Conservation (phyloP, 2,113 vertebrate genomes). For the Poeciliopsis turrubarensis region DNA sequence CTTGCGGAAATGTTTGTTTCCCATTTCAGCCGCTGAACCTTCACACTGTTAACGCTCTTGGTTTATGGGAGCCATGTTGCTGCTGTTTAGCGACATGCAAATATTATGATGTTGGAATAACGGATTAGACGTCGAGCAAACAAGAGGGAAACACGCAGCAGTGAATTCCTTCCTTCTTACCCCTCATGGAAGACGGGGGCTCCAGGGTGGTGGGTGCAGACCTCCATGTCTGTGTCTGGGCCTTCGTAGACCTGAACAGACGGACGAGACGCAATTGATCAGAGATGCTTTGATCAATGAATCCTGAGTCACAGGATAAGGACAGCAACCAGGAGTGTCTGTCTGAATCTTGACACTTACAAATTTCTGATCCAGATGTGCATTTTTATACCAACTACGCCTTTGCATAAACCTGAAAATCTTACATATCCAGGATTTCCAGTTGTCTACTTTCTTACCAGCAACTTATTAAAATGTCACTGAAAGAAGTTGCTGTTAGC, state of each 20-base stretch:
- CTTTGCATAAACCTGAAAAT: no score
- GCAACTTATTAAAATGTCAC: background rate
- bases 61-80: constrained; percentile 8
- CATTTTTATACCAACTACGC: no score
- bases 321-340: background rate
- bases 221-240: constrained; percentile 79
- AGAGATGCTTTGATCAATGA: background rate
- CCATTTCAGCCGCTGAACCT: background rate
- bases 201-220: constrained; percentile 89
- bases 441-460: background rate
- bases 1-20: no score
- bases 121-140: background rate
- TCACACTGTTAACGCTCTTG: background rate
- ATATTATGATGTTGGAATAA: constrained; percentile 11
- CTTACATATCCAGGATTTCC: no score
- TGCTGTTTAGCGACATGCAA: constrained; percentile 7
- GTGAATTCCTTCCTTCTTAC: constrained; percentile 75
- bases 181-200: constrained; percentile 93
- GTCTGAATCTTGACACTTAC: background rate
- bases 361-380: background rate
- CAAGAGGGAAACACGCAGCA: background rate
- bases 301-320: background rate
- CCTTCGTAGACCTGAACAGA: constrained; percentile 83
- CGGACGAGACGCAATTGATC: background rate
- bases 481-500: background rate